These are phyloP conservation scores for Prunella strophiata DNA, from an alignment of 2,797 vertebrate species.

Conservation along the genomic window DNA sequence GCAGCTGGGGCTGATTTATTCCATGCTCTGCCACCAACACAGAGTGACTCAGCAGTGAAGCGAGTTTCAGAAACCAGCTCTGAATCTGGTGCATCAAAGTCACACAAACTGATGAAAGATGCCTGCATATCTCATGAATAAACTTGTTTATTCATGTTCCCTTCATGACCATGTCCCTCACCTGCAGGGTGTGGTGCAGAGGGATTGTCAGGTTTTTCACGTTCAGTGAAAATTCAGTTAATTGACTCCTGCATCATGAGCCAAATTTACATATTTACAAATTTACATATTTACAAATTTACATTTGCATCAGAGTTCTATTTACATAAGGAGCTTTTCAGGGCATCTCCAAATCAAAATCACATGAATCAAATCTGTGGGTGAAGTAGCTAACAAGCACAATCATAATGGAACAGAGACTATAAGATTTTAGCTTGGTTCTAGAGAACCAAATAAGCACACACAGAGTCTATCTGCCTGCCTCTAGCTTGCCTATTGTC, in stretches of 20 bases:
- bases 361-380: not conserved
- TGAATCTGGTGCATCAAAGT: not conserved
- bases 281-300: no score
- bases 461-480: not conserved
- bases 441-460: not conserved
- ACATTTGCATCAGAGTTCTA: not conserved
- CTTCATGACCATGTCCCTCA: not conserved
- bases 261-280: no score
- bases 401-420: not conserved
- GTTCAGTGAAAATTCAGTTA: not conserved
- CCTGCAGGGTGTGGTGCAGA: not conserved
- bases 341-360: not conserved
- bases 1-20: not conserved
- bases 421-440: not conserved
- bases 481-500: not conserved
- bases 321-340: not conserved
- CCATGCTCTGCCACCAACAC: not conserved
- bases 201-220: not conserved
- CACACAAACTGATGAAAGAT: not conserved
- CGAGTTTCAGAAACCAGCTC: not conserved
- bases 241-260: not conserved
- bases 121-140: not conserved
- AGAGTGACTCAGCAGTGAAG: not conserved
- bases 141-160: not conserved
- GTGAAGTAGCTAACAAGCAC: not conserved